Evolutionary conservation across 2,113 vertebrate species (phyloP).

Genomic region (Phoenicopterus ruber): DNA sequence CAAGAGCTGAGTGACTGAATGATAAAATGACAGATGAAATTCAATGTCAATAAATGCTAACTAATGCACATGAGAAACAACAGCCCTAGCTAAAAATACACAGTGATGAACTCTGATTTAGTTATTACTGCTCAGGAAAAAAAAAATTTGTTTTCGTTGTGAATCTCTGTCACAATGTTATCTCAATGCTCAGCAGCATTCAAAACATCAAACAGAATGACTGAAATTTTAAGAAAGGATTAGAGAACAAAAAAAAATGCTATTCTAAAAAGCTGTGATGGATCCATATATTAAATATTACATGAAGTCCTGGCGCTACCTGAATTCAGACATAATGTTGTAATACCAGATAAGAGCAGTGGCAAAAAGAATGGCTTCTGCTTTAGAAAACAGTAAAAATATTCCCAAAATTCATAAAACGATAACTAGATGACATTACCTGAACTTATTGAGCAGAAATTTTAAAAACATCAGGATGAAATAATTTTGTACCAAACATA

Average conservation of each 20-base stretch:
- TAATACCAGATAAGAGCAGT: not conserved
- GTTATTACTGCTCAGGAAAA: not conserved
- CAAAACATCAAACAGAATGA: not conserved
- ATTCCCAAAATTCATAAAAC: not conserved
- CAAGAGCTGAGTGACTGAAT: not conserved
- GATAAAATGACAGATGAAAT: not conserved
- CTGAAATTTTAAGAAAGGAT: not conserved
- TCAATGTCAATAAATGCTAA: slow-evolving; percentile 29
- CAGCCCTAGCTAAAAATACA: not conserved
- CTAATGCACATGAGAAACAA: not conserved
- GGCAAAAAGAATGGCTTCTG: not conserved
- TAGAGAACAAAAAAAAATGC: not conserved
- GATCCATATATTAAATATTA: not conserved
- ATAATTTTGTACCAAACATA: not conserved
- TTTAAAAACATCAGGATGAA: not conserved
- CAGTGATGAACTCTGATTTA: not conserved
- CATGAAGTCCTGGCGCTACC: not conserved
- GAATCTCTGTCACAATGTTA: not conserved
- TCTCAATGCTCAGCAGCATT: not conserved
- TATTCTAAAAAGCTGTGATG: not conserved
- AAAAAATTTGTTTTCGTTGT: not conserved
- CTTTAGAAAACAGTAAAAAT: not conserved
- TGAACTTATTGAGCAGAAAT: not conserved
- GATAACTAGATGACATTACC: not conserved
- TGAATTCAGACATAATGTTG: not conserved